Base-by-base conservation (phyloP, 2,797 vertebrate genomes). In the Silurus lanzhouensis region DNA sequence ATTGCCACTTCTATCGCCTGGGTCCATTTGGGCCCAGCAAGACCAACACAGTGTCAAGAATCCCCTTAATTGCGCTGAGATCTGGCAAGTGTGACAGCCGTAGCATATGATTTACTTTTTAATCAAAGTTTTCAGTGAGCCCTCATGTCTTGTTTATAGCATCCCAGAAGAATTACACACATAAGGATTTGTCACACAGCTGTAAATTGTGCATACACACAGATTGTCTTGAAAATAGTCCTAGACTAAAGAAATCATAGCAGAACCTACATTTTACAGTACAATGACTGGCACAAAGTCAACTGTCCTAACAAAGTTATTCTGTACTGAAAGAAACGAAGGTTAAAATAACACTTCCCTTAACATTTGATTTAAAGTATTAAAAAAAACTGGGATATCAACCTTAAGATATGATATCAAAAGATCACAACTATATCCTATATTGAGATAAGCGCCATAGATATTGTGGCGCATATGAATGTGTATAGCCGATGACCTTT, bases 401-500 rank as follows among this genome's bases (percentile, higher is more conserved):
- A 38, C 57, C 57, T 60, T 60, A 78, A 60, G 31, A 25, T 46
- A 63, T 64, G 3, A 64, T 48, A 48, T 44, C 31, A 61, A 44
- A 77, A 44, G 44, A 46, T 80, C 22, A 48, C 57, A 38, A 44
- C 27, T 44, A 1, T 14, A 22, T 17, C 12, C 61, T 60, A 38
- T 38, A 77, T 3, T 38, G 31, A 60, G 20, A 77, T 61, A 7
- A 38, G 17, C 17, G 38, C 27, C 17, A 38, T 6, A 77, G 31
- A 79, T 63, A 5, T 79, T 79, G 74, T 57, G n/a, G 52, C 4
- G 25, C 8, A 17, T 22, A 31, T 44, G 27, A 52, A 25, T 55
- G 61, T 66, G 61, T 64, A n/a, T 31, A 9, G 14, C 60, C 61
- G 64, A 61, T 86, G 64, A 76, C 64, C 19, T 84, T 19, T 61